Evolutionary conservation across 2,888 invertebrate species (phyloP), one percentile per base, ranked within the genome.

Genomic region (Agapostemon virescens): DNA sequence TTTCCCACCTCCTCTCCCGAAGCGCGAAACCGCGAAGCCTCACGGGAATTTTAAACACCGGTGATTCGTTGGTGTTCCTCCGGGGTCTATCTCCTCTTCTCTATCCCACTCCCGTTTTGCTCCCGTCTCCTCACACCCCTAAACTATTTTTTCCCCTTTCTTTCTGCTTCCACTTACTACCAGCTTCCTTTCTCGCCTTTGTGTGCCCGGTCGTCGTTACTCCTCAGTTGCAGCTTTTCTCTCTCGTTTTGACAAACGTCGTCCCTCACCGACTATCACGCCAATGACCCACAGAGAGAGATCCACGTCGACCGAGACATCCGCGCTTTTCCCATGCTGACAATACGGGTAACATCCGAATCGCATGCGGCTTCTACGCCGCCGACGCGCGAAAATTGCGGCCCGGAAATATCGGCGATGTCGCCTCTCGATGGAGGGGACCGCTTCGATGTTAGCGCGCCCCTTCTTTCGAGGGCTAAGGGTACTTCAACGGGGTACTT

Each of bases 21-120:
- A 84, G 84, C 84, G 87, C 86, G 84, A 87, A 87, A 88, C 86
- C 85, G 86, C 83, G 82, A 86, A 89, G 86, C 86, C 91, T 89
- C 89, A 87, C 85, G 89, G 90, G 90, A 90, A 90, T 90, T 90
- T 90, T 88, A 90, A 90, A 89, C 90, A 89, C 85, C 86, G 85
- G 82, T 85, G 87, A 90, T 90, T 90, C 89, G 87, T 89, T 89
- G 86, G 79, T 85, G 76, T 79, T 82, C 83, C 78, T 84, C 74
- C 81, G 6, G 55, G 49, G 30, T 67, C 33, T 63, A 68, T 45
- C 61, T 66, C 26, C 64, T 61, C 40, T 40, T 55, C 40, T 42
- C 61, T 26, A 42, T 36, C 45, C 30, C 73, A 38, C 73, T 42
- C 55, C 26, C 26, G 23, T n/a, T 17, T 69, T 40, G 64, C 52